Conservation (phyloP, 2,113 vertebrate species). For the Amphiprion percula region DNA sequence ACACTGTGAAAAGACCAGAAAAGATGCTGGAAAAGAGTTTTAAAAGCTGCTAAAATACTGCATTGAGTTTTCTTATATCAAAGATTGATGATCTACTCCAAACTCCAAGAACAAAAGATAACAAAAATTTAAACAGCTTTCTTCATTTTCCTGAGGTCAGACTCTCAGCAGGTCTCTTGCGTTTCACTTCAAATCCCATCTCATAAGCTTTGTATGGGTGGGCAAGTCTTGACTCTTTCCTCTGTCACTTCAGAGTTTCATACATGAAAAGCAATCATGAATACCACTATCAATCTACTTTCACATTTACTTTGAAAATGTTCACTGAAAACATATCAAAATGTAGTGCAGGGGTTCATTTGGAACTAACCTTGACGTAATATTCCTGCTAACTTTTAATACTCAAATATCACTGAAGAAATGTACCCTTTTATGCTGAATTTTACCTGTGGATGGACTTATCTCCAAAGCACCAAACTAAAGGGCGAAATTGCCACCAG, state of each 20-base stretch:
- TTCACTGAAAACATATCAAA: constrained; percentile 18
- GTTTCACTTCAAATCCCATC: constrained; percentile 51
- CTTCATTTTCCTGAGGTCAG: constrained; percentile 42
- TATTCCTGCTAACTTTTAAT: background rate
- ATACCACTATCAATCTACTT: constrained; percentile 17
- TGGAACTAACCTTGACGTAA: background rate
- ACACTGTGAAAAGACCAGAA: constrained; percentile 3
- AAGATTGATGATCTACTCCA: constrained; percentile 43
- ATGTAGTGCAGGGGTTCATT: background rate
- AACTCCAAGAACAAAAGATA: constrained; percentile 13
- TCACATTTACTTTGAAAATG: constrained; percentile 26
- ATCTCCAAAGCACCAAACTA: constrained; percentile 11
- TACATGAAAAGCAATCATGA: constrained; percentile 37
- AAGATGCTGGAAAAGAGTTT: background rate
- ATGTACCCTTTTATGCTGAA: constrained; percentile 12
- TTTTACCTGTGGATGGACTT: constrained; percentile 1
- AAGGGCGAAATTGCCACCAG: background rate
- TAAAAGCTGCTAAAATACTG: constrained; percentile 18
- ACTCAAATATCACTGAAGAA: constrained; percentile 13
- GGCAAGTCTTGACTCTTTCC: constrained; percentile 49
- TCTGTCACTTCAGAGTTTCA: constrained; percentile 24
- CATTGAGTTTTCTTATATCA: constrained; percentile 39
- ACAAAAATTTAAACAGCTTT: constrained; percentile 32
- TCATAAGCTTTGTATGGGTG: constrained; percentile 30
- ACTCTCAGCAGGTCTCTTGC: constrained; percentile 30